Conservation (phyloP, 2,888 invertebrate species). For the Onchidella celtica region DNA sequence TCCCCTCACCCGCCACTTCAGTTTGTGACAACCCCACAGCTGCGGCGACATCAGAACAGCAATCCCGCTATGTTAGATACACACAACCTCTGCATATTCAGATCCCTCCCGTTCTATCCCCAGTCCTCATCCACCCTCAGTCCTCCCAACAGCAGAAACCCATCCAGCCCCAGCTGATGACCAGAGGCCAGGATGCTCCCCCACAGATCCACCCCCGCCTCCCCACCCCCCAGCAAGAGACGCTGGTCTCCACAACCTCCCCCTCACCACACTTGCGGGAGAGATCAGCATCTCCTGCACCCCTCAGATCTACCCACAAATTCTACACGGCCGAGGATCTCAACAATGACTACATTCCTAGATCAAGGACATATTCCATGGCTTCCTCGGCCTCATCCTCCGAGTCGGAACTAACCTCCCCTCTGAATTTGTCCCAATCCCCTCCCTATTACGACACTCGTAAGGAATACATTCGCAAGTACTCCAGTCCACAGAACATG, state of each 20-base stretch:
- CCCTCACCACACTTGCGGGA: not conserved
- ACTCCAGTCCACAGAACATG: not conserved
- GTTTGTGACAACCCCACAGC: no score
- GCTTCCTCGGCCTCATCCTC: slow-evolving; percentile 39
- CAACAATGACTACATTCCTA: slow-evolving; percentile 1
- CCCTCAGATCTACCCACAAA: slow-evolving; percentile 18
- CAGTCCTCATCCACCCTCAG: slow-evolving; percentile 14
- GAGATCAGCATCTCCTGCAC: not conserved
- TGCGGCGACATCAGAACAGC: not conserved
- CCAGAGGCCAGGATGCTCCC: not conserved
- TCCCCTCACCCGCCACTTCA: not conserved
- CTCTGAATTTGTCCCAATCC: slow-evolving; percentile 44
- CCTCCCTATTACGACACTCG: slow-evolving; percentile 29
- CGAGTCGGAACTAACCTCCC: slow-evolving; percentile 41
- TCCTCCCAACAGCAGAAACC: not conserved
- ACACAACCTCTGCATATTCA: slow-evolving; percentile 44
- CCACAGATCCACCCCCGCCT: not conserved
- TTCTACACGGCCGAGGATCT: not conserved
- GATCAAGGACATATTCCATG: slow-evolving; percentile 41
- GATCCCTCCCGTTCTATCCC: slow-evolving; percentile 35
- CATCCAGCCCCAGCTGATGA: not conserved
- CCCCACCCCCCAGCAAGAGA: not conserved
- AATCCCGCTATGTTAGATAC: not conserved
- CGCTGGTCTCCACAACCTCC: not conserved
- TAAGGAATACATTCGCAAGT: not conserved